These are phyloP conservation scores for Eudemis profundana DNA, from an alignment of 2,888 invertebrate genomes.

Conservation along the genomic window DNA sequence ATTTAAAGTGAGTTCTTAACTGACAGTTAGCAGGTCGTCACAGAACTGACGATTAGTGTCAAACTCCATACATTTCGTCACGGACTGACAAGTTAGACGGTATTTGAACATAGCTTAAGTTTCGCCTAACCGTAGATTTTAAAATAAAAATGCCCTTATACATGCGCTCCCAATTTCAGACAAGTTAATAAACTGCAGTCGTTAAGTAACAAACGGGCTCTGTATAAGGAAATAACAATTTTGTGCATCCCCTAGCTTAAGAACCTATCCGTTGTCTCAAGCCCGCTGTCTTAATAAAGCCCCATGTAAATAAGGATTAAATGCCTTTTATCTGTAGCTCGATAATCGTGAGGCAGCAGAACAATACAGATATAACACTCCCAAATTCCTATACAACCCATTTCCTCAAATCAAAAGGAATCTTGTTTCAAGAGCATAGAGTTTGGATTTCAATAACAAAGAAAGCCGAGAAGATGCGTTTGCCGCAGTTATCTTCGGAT, in stretches of 20 bases:
- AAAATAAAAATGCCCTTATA: too few relatives aligned
- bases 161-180: not conserved
- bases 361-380: constrained; percentile 25
- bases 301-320: constrained; percentile 39
- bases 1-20: too few relatives aligned
- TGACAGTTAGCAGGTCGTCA: too few relatives aligned
- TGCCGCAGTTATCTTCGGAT: constrained; percentile 5
- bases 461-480: not conserved
- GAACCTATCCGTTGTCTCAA: constrained; percentile 32
- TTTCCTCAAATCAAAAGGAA: not conserved
- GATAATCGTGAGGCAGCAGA: constrained; percentile 27
- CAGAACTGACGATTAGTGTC: too few relatives aligned
- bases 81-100: too few relatives aligned
- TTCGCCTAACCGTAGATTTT: too few relatives aligned
- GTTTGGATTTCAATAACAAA: not conserved
- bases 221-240: constrained; percentile 14
- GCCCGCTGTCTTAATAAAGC: constrained; percentile 27
- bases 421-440: not conserved
- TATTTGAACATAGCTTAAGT: too few relatives aligned
- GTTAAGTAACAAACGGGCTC: constrained; percentile 8
- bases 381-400: constrained; percentile 18
- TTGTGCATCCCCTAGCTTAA: constrained; percentile 20
- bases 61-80: too few relatives aligned
- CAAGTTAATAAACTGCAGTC: not conserved
- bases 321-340: constrained; percentile 29